Evolutionary conservation across 2,797 vertebrate genomes (phyloP), one percentile per base, ranked within the genome.

Genomic region (Australoheros facetus): DNA sequence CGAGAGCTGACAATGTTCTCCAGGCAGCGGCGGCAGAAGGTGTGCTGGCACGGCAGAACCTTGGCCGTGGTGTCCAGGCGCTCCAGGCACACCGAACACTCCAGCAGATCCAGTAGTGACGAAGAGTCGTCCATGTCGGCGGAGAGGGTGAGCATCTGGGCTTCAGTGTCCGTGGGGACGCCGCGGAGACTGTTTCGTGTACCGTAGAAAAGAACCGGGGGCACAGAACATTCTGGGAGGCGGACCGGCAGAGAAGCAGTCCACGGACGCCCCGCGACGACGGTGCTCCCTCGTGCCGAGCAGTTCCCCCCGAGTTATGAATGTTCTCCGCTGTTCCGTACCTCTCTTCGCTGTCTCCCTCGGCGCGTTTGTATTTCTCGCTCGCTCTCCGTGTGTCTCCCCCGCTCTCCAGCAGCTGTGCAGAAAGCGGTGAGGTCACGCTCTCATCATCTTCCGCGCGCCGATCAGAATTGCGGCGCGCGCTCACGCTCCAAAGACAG

Each of bases 11-110:
- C 94, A 73, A 99, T 99, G 95, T 97, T 98, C 93, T 99, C 97
- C 93, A 99, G 95, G 93, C 98, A 99, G 94, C 97, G 97, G 91
- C 97, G 97, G 93, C 98, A 99, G 96, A 99, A 99, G 91, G 98
- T 99, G 95, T 99, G 98, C 94, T 99, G 98, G 92, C 98, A 99
- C 17, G 98, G 98, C 87, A 99, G 96, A 80, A 97, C 98, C 93
- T 96, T 96, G 91, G 98, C 98, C 85, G 96, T 98, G 86, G 97
- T 97, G 95, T 99, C 98, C 96, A 99, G 93, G 81, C 98, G 96
- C 94, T 98, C 98, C 96, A 99, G 93, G 94, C 98, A 99, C 89
- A 99, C 98, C 70, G 98, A 98, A 91, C 98, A 99, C 95, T 99
- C 98, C 95, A 99, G 92, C 78, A 99, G 89, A 95, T 99, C 97